Evolutionary conservation across 2,888 invertebrate genomes (phyloP).

Genomic region (Sarcophaga carnaria): DNA sequence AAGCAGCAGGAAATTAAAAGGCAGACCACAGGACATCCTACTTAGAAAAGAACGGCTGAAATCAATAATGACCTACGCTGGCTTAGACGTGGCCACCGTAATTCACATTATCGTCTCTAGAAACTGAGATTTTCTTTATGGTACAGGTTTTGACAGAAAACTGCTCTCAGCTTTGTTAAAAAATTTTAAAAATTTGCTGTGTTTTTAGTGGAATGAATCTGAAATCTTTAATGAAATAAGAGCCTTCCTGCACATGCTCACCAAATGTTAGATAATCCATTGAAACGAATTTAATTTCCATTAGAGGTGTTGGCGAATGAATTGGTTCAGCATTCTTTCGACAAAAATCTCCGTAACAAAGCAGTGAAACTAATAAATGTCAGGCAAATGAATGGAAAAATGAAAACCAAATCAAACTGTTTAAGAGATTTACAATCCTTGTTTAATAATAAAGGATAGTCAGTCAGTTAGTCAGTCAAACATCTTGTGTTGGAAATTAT

Average conservation of each 20-base stretch:
- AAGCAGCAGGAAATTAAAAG: too few relatives aligned
- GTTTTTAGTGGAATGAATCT: too few relatives aligned
- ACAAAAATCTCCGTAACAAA: not conserved
- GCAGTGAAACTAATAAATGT: slow-evolving; percentile 55
- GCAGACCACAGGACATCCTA: too few relatives aligned
- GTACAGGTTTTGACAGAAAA: not conserved
- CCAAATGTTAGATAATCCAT: slow-evolving; percentile 38
- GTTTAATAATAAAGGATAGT: slow-evolving; percentile 5
- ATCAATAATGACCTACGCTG: too few relatives aligned
- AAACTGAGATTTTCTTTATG: too few relatives aligned
- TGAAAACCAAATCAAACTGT: slow-evolving; percentile 38
- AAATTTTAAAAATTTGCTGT: not conserved
- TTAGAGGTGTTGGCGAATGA: slow-evolving; percentile 7
- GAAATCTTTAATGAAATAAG: not conserved
- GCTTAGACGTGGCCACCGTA: too few relatives aligned
- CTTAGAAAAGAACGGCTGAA: too few relatives aligned
- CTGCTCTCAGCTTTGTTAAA: not conserved
- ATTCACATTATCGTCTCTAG: too few relatives aligned
- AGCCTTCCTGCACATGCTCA: not conserved
- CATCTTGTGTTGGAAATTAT: slow-evolving; percentile 42
- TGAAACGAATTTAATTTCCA: slow-evolving; percentile 62
- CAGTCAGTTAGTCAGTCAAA: not conserved
- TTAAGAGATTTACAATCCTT: slow-evolving; percentile 55
- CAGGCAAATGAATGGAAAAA: slow-evolving; percentile 4
- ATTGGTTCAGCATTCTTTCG: slow-evolving; percentile 54